Conservation (phyloP, 2,113 vertebrate species). For the Cynocephalus volans region DNA sequence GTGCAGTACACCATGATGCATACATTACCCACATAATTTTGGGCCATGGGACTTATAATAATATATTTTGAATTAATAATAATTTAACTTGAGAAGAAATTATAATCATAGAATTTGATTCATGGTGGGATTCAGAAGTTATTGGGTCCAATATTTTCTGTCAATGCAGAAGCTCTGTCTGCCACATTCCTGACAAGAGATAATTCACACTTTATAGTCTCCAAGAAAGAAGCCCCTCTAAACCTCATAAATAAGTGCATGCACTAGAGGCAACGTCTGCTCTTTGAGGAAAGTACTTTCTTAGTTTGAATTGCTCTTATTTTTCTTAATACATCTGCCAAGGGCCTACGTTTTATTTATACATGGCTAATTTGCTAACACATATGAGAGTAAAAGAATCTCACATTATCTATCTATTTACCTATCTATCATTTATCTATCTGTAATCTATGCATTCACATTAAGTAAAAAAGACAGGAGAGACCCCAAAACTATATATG, state of each 20-base stretch:
- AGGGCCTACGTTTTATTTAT: background rate
- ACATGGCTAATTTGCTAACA: background rate
- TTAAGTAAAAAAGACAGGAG: background rate
- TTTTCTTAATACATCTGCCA: slow-evolving; percentile 17
- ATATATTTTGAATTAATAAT: slow-evolving; percentile 7
- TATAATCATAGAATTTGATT: background rate
- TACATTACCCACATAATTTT: background rate
- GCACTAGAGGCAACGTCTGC: background rate
- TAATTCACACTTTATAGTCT: background rate
- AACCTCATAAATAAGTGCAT: background rate
- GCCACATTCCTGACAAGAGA: background rate
- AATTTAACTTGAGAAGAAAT: background rate
- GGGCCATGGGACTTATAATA: background rate
- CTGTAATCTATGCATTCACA: background rate
- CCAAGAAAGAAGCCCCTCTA: background rate
- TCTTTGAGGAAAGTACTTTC: background rate
- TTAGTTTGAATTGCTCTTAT: background rate
- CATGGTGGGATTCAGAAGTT: background rate
- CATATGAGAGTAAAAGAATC: background rate
- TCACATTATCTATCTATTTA: background rate
- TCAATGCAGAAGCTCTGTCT: background rate
- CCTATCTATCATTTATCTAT: background rate
- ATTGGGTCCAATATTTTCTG: background rate
- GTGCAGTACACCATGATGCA: background rate
- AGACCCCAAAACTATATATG: background rate